Evolutionary conservation across 1,140 invertebrate species (phyloP).

Genomic region (Aphelenchoides fujianensis): DNA sequence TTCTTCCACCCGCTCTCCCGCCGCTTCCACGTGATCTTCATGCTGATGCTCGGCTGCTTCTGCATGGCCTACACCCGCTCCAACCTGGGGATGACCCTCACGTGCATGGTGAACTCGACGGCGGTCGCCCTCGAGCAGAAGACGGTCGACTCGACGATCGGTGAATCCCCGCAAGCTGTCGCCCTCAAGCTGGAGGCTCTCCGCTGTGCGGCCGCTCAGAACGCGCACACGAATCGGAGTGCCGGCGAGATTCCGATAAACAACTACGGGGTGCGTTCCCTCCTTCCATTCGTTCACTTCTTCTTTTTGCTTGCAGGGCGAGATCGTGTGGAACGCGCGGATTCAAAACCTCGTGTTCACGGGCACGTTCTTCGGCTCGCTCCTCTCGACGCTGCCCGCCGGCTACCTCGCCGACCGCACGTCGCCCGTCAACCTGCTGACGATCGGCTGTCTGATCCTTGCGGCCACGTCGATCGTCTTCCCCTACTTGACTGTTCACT

Average conservation of each 20-base stretch:
- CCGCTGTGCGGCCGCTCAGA: slow-evolving; percentile 4
- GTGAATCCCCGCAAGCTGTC: neutral
- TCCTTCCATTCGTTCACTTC: no score
- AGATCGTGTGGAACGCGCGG: slow-evolving; percentile 16
- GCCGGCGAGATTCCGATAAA: neutral
- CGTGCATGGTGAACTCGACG: slow-evolving; percentile 27
- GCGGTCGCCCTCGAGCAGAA: slow-evolving; percentile 18
- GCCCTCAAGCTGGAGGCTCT: neutral
- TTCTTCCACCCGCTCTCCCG: slow-evolving; percentile 30
- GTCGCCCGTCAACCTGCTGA: slow-evolving; percentile 20
- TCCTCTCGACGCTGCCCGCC: slow-evolving; percentile 21
- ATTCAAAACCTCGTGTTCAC: slow-evolving; percentile 31
- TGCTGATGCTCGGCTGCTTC: slow-evolving; percentile 30
- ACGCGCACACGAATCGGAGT: neutral
- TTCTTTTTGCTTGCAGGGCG: slow-evolving; percentile 9
- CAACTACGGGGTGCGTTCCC: neutral
- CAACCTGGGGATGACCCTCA: slow-evolving; percentile 31
- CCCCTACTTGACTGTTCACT: slow-evolving; percentile 12
- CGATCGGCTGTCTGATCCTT: neutral
- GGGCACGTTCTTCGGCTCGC: slow-evolving; percentile 26
- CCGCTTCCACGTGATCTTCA: slow-evolving; percentile 24
- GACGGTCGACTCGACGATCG: neutral
- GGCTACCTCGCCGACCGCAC: slow-evolving; percentile 28
- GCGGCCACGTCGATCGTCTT: slow-evolving; percentile 18
- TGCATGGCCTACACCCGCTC: slow-evolving; percentile 26